Conservation (phyloP, 2,797 vertebrate species). For the Falco biarmicus region DNA sequence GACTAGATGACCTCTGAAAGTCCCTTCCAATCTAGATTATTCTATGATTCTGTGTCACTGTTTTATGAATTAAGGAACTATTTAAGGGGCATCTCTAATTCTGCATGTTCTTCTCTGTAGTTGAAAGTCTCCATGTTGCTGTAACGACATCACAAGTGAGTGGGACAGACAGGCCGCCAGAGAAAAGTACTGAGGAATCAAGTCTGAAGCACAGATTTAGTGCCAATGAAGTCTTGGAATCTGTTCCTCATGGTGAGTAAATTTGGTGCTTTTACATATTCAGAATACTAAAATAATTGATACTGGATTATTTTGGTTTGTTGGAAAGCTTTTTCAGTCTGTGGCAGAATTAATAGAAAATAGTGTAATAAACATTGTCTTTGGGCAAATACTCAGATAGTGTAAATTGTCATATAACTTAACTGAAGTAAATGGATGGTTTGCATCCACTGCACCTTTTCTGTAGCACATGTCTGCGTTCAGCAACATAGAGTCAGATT, state of each 20-base stretch:
- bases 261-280: not conserved
- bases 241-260: slow-evolving; percentile 76
- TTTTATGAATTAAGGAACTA: not conserved
- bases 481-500: not conserved
- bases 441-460: not conserved
- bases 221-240: slow-evolving; percentile 6
- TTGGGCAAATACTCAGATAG: not conserved
- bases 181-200: slow-evolving; percentile 63
- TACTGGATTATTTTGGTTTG: rapidly evolving
- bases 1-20: not conserved
- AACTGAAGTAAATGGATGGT: not conserved
- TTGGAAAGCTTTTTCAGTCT: not conserved
- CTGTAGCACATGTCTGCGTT: not conserved
- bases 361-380: not conserved
- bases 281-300: not conserved
- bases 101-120: slow-evolving; percentile 67
- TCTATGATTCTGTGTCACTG: not conserved
- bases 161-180: not conserved
- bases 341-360: not conserved
- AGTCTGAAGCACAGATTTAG: not conserved
- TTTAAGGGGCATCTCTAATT: not conserved
- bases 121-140: slow-evolving; percentile 83
- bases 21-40: not conserved
- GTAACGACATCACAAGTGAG: slow-evolving; percentile 75
- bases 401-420: not conserved